Conservation (phyloP, 2,797 vertebrate species). For the Coilia nasus region DNA sequence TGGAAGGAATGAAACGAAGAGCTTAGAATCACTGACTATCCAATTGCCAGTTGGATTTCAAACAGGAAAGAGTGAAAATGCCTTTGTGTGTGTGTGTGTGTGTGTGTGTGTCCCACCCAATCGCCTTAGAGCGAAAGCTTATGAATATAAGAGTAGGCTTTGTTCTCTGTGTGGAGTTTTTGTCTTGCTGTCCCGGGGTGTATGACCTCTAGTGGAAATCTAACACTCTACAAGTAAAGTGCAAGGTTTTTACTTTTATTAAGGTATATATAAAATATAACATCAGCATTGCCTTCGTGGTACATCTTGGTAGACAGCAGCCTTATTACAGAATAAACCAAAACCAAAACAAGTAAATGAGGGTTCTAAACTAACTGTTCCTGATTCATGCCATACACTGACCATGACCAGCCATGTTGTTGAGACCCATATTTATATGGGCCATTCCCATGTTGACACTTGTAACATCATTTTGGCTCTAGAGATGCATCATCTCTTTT, state of each 20-base stretch:
- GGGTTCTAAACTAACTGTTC: background rate
- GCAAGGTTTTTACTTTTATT: background rate
- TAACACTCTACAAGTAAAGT: slow-evolving; percentile 15
- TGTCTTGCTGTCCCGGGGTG: slow-evolving; percentile 37
- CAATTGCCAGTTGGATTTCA: slow-evolving; percentile 60
- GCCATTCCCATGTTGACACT: background rate
- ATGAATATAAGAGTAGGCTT: slow-evolving; percentile 64
- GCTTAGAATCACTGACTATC: slow-evolving; percentile 60
- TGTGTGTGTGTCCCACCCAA: slow-evolving; percentile 44
- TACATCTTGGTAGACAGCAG: background rate
- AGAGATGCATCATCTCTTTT: background rate
- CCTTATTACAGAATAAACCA: background rate
- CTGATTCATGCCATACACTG: background rate
- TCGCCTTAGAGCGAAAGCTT: slow-evolving; percentile 50
- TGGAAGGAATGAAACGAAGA: slow-evolving; percentile 56
- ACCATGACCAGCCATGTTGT: slow-evolving; percentile 16
- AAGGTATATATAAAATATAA: background rate
- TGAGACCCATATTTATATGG: background rate
- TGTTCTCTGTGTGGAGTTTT: slow-evolving; percentile 75
- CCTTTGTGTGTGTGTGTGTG: slow-evolving; percentile 19
- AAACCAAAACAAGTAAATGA: background rate
- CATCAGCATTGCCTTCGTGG: background rate
- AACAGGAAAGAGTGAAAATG: slow-evolving; percentile 51
- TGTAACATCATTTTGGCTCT: background rate
- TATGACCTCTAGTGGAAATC: slow-evolving; percentile 36